Conservation (phyloP, 2,888 invertebrate species). For the Clitarchus hookeri region DNA sequence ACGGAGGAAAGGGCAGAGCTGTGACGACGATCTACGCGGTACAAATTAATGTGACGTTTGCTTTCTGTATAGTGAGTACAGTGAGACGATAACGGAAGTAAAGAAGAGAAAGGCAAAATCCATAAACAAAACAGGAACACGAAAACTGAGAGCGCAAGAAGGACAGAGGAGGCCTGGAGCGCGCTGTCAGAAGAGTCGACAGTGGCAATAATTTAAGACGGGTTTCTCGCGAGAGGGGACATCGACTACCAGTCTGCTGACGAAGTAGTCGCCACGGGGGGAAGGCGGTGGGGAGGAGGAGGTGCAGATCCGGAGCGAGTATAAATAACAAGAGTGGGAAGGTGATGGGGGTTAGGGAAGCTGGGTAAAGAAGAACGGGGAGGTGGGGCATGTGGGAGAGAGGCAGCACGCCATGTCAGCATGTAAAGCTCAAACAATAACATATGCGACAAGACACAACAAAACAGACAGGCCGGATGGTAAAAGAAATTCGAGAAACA, state of each 20-base stretch:
- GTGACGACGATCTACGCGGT: too few relatives aligned
- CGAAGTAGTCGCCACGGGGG: conserved; percentile 1
- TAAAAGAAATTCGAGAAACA: neutral
- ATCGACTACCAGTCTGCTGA: neutral
- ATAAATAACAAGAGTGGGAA: neutral
- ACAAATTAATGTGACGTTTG: too few relatives aligned
- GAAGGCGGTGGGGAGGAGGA: neutral
- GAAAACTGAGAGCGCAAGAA: neutral
- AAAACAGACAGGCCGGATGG: neutral
- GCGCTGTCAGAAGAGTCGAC: neutral
- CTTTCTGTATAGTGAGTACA: too few relatives aligned
- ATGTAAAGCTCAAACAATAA: conserved; percentile 15
- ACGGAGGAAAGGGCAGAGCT: too few relatives aligned
- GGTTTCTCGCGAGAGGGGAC: too few relatives aligned
- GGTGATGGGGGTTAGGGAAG: neutral
- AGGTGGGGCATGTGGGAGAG: neutral
- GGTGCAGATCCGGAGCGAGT: neutral
- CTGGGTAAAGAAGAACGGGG: neutral
- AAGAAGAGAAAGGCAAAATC: too few relatives aligned
- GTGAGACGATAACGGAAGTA: too few relatives aligned
- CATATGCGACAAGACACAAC: conserved; percentile 12
- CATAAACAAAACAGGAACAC: neutral
- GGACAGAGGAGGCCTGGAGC: neutral
- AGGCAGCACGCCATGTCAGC: conserved; percentile 4
- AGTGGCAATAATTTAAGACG: too few relatives aligned